A percentile compares a stretch with the other conserved stretches of the same genome.
These are phyloP conservation scores for Trissolcus brochymenae DNA, from an alignment of 2,888 invertebrate species.

Conservation along the genomic window DNA sequence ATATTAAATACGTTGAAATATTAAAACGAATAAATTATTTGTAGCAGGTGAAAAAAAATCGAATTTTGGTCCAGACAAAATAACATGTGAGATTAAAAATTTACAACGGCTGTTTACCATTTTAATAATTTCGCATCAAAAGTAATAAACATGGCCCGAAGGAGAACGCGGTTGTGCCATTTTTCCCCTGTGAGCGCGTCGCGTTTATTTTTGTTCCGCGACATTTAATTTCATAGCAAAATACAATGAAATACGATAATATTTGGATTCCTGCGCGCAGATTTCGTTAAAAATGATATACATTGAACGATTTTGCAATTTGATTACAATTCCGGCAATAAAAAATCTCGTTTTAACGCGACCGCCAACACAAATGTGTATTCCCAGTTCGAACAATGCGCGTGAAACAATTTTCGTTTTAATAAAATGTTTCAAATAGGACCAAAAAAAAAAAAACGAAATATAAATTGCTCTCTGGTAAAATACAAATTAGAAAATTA, in stretches of 20 bases:
- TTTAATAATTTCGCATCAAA: conserved; percentile 41
- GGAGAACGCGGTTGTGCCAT: background rate
- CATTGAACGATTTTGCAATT: conserved; percentile 45
- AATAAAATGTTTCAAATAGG: conserved; percentile 6
- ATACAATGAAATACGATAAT: conserved; percentile 30
- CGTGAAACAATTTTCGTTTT: conserved; percentile 3
- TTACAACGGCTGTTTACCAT: conserved; percentile 25
- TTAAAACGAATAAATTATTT: no score
- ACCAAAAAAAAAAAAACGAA: conserved; percentile 6
- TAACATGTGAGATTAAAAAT: conserved; percentile 23
- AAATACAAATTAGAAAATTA: conserved; percentile 37
- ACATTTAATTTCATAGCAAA: conserved; percentile 28
- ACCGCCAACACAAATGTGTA: conserved; percentile 25
- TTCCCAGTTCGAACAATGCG: conserved; percentile 27
- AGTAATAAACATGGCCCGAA: conserved; percentile 10
- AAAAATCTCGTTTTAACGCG: conserved; percentile 37
- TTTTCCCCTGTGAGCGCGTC: no score
- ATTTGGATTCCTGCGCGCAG: conserved; percentile 14
- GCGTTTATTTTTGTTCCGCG: background rate
- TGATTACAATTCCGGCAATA: conserved; percentile 49
- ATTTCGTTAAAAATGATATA: conserved; percentile 42
- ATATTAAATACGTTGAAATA: no score
- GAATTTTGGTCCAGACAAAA: conserved; percentile 7
- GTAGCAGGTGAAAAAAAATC: no score
- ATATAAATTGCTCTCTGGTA: conserved; percentile 36